Evolutionary conservation across 2,888 invertebrate species (phyloP).

Genomic region (Tipula helvola): DNA sequence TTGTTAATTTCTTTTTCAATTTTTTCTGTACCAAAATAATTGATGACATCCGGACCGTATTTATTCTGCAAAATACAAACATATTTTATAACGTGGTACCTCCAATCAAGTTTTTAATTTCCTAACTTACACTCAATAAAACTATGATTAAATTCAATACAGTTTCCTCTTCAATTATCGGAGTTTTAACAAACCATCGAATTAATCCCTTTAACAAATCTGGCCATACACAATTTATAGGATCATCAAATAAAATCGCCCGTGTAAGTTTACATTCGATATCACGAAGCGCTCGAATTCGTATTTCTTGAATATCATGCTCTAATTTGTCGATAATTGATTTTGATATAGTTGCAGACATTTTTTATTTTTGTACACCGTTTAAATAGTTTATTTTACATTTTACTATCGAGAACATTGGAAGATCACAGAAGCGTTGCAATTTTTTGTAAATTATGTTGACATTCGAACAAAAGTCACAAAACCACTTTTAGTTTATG

Average conservation of each 20-base stretch:
- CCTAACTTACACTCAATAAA: slow-evolving; percentile 21
- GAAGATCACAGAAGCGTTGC: neutral
- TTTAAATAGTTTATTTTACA: neutral
- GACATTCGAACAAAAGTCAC: neutral
- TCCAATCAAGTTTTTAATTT: neutral
- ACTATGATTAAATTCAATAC: slow-evolving; percentile 26
- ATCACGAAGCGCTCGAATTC: slow-evolving; percentile 28
- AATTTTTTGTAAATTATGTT: neutral
- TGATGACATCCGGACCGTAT: slow-evolving; percentile 21
- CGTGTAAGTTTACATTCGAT: slow-evolving; percentile 26
- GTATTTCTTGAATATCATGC: slow-evolving; percentile 28
- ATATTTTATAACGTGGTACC: neutral
- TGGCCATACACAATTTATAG: slow-evolving; percentile 25
- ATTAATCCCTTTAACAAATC: slow-evolving; percentile 30
- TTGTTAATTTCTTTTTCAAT: slow-evolving; percentile 26
- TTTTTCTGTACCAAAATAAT: slow-evolving; percentile 22
- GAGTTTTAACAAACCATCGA: slow-evolving; percentile 29
- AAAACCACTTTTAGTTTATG: neutral
- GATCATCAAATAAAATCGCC: slow-evolving; percentile 23
- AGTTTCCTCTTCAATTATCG: slow-evolving; percentile 22
- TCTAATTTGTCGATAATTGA: slow-evolving; percentile 14
- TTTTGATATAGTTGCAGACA: neutral
- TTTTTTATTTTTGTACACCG: neutral
- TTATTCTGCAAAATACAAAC: slow-evolving; percentile 18
- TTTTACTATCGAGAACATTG: neutral